phyloP scores from a whole-genome alignment of 2,888 invertebrate genomes.

The Noctua janthina region DNA sequence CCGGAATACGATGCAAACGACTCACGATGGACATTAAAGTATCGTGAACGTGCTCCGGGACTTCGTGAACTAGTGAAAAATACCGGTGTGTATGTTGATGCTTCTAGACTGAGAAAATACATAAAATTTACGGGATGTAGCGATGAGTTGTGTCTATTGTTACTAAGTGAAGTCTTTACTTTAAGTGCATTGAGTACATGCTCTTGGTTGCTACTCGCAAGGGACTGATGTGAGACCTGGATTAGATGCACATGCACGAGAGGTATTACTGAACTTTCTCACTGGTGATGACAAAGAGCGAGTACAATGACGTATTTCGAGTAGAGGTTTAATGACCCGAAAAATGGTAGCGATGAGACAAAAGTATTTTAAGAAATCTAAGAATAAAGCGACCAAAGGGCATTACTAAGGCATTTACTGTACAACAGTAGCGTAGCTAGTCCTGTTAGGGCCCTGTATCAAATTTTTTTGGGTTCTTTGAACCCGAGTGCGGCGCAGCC shows the following conservation, averaged over 20 bases:
- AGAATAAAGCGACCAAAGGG: neutral
- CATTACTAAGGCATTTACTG: too few species aligned
- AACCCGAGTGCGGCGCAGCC: too few species aligned
- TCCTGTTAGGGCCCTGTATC: too few species aligned
- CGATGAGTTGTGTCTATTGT: neutral
- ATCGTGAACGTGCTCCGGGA: too few species aligned
- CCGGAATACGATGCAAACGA: too few species aligned
- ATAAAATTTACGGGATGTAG: too few species aligned
- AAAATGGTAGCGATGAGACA: neutral
- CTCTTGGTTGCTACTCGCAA: neutral
- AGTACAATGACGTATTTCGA: too few species aligned
- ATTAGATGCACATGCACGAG: constrained; percentile 1
- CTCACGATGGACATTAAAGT: too few species aligned
- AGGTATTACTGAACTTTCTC: neutral
- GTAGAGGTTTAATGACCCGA: too few species aligned
- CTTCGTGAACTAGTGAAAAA: too few species aligned
- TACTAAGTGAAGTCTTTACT: constrained; percentile 6
- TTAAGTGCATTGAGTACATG: constrained; percentile 7
- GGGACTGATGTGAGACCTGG: neutral
- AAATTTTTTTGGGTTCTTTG: too few species aligned
- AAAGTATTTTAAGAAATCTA: neutral
- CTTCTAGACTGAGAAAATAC: neutral
- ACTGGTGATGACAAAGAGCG: neutral
- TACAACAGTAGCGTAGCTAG: too few species aligned
- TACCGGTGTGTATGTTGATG: constrained; percentile 11